phyloP scores from a whole-genome alignment of 2,797 vertebrate species.

The Manis pentadactyla region DNA sequence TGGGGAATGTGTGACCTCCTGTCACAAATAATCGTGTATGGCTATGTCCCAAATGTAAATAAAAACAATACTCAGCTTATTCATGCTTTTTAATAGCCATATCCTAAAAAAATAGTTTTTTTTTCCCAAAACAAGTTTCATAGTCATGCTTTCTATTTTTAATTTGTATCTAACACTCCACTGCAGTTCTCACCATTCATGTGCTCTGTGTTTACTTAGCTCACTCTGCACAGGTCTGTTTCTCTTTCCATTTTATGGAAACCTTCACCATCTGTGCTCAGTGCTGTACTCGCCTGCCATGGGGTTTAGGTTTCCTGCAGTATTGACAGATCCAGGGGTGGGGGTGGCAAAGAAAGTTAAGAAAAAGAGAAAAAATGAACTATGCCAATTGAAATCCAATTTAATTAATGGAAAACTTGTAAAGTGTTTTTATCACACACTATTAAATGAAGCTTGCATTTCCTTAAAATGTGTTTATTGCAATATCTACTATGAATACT shows the following conservation, averaged over 20 bases:
- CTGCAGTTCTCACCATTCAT: constrained; percentile 36
- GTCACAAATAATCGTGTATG: not conserved
- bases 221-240: constrained; percentile 49
- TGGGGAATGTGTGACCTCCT: not conserved
- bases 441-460: constrained; percentile 39
- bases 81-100: constrained; percentile 1
- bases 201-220: constrained; percentile 49
- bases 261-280: constrained; percentile 56
- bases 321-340: not conserved
- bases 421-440: constrained; percentile 5
- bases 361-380: not conserved
- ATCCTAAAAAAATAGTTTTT: constrained; percentile 8
- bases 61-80: not conserved
- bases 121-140: not conserved
- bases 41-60: constrained; percentile 11
- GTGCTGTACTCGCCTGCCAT: not conserved
- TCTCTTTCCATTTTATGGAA: constrained; percentile 66
- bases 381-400: constrained; percentile 51
- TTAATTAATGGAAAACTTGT: constrained; percentile 67
- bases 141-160: constrained; percentile 66
- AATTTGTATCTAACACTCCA: constrained; percentile 51
- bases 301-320: constrained; percentile 9
- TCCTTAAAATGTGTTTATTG: constrained; percentile 45
- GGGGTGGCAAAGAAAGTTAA: not conserved
- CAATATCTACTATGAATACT: not conserved